Evolutionary conservation across 1,140 invertebrate species (phyloP), one percentile per base, ranked within the genome.

Genomic region (Pomacea maculata): DNA sequence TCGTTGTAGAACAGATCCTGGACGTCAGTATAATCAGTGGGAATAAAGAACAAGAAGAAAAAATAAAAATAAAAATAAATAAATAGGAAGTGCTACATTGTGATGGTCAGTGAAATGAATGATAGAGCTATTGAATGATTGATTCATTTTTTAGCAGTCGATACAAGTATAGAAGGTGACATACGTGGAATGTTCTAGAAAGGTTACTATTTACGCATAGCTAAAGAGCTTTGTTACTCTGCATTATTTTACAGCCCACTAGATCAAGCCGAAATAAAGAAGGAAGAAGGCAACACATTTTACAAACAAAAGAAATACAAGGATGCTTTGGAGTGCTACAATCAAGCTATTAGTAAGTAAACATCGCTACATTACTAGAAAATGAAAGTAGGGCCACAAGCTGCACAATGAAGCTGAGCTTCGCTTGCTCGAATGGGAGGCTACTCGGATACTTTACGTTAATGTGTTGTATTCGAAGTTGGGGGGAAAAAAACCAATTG

Each of bases 241-340:
- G 52, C n/a, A 29, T 80, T 55, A 71, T 63, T 75, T 78, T 80
- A 19, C 75, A 84, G 83, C 61, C n/a, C 29, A 34, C n/a, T 45
- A 52, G 70, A 75, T 10, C 45, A 79, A 65, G 84, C 85, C 76
- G 96, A 98, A 92, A 91, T 94, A 80, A 96, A 95, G 90, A 98
- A 97, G 91, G 95, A 96, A 91, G 93, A 94, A 91, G 97, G 97
- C 73, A 99, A 98, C 91, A 93, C 95, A 86, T 93, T 95, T 65
- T 98, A 97, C 90, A 95, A 95, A 92, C 92, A 94, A 75, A 95
- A 97, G 91, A 95, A 97, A 87, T 98, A 98, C 89, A 94, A 94
- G 86, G 94, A 95, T 84, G 97, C 97, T 73, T 92, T 98, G 70
- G 91, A 93, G 83, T 94, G 94, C 85, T 99, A 98, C 90, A 95